Conservation (phyloP, 2,888 invertebrate genomes). For the Alloplasta piceator region DNA sequence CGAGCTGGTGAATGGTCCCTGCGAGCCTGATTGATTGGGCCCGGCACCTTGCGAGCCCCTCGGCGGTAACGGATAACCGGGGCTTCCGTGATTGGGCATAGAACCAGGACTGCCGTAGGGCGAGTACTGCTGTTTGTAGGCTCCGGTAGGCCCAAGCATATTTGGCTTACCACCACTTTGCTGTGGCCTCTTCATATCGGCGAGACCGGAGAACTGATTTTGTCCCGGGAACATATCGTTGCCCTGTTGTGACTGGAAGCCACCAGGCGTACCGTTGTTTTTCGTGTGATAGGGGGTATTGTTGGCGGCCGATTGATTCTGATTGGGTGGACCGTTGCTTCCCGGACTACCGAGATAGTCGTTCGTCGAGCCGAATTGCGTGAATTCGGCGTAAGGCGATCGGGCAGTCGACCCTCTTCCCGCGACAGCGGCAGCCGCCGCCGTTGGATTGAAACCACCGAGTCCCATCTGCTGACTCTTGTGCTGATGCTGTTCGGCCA, state of each 20-base stretch:
- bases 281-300: conserved; percentile 78
- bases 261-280: conserved; percentile 66
- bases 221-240: conserved; percentile 78
- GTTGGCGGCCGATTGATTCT: conserved; percentile 74
- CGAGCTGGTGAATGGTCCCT: conserved; percentile 83
- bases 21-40: conserved; percentile 82
- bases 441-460: conserved; percentile 84
- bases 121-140: conserved; percentile 87
- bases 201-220: conserved; percentile 75
- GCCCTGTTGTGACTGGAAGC: conserved; percentile 66
- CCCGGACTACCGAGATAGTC: conserved; percentile 85
- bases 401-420: conserved; percentile 83
- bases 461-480: conserved; percentile 89
- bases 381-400: conserved; percentile 87
- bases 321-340: conserved; percentile 74
- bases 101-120: conserved; percentile 88
- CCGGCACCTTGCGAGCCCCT: conserved; percentile 81
- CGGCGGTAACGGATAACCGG: conserved; percentile 83
- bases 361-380: conserved; percentile 84
- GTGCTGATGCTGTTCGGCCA: conserved; percentile 98
- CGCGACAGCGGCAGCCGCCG: conserved; percentile 78
- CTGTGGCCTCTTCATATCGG: conserved; percentile 83
- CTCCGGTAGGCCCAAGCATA: conserved; percentile 79
- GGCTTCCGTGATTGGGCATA: conserved; percentile 85
- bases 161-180: conserved; percentile 79